Evolutionary conservation across 2,113 vertebrate genomes (phyloP), one percentile per base, ranked within the genome.

Genomic region (Brachypodius melanocephalos): DNA sequence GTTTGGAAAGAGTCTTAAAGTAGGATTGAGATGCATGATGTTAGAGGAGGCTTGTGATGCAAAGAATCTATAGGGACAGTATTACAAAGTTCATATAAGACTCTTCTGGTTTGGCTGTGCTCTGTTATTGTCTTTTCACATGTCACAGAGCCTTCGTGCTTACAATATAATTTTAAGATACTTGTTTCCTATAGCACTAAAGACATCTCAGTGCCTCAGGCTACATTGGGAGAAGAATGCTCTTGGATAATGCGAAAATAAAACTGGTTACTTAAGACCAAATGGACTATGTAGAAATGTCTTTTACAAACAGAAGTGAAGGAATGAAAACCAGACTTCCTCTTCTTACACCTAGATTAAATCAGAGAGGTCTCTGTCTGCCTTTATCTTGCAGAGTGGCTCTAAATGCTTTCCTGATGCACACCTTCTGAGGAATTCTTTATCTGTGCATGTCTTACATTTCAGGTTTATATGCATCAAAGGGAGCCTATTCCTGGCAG

Each of bases 381-480:
- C 45, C 67, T 79, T 93, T 93, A 48, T 79, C 66, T 88, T 89
- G 20, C 74, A 76, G 45, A 49, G 66, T 88, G 86, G 16, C 55
- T 91, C 17, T 72, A 85, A 91, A 63, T 76, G 15, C 74, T 85
- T 89, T 90, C 34, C 34, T 73, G 62, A 76, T 85, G 66, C 74
- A 61, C 29, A 65, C 36, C 58, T 90, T 90, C 71, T 82, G 42
- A 82, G 66, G 45, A 88, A 58, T 90, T 93, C 22, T 89, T 91
- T 88, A 68, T 93, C 85, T 89, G 34, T 88, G 42, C 42, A 6
- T 72, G 74, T 85, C 61, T 91, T 91, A 65, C 67, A 42, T 85
- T 95, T 89, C 74, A 83, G 66, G 58, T 95, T 93, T 94, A 34
- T 16, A 9, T 73, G 26, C 78, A 82, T 95, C 78, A 95, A 88